Conservation (phyloP, 2,797 vertebrate genomes). For the Aeoliscus strigatus region DNA sequence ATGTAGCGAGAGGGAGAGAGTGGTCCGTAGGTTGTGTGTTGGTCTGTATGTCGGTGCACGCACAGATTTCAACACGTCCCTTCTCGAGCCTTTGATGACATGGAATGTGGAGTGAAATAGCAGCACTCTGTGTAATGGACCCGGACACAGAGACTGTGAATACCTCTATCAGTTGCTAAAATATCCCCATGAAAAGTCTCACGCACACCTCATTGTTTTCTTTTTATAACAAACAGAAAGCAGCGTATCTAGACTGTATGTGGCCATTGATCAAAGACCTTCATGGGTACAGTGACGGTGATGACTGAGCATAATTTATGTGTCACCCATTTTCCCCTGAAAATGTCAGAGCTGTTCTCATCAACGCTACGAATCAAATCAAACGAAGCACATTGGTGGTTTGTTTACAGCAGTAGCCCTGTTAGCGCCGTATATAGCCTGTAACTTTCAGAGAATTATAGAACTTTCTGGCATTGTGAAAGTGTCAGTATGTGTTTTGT, state of each 20-base stretch:
- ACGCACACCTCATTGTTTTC: conserved; percentile 19
- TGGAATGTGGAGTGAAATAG: conserved; percentile 59
- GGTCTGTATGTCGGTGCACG: conserved; percentile 10
- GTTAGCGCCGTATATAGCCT: conserved; percentile 37
- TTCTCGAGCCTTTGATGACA: conserved; percentile 54
- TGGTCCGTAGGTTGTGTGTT: conserved; percentile 18
- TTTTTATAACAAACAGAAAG: too few species aligned
- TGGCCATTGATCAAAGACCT: too few species aligned
- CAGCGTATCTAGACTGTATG: too few species aligned
- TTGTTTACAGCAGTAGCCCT: conserved; percentile 36
- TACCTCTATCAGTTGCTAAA: conserved; percentile 42
- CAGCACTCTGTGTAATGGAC: conserved; percentile 68
- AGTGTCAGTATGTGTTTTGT: conserved; percentile 30
- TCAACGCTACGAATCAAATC: too few species aligned
- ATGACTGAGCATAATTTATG: too few species aligned
- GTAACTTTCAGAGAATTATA: conserved; percentile 39
- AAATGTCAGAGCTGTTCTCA: too few species aligned
- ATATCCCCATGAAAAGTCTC: conserved; percentile 31
- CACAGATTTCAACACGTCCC: conserved; percentile 20
- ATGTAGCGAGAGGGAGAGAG: conserved; percentile 42
- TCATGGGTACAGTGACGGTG: too few species aligned
- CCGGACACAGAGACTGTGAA: conserved; percentile 39
- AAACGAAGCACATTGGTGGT: conserved; percentile 39
- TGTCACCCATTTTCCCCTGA: too few species aligned
- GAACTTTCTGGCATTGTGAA: conserved; percentile 34